Conservation (phyloP, 2,113 vertebrate species). For the Ictidomys tridecemlineatus region DNA sequence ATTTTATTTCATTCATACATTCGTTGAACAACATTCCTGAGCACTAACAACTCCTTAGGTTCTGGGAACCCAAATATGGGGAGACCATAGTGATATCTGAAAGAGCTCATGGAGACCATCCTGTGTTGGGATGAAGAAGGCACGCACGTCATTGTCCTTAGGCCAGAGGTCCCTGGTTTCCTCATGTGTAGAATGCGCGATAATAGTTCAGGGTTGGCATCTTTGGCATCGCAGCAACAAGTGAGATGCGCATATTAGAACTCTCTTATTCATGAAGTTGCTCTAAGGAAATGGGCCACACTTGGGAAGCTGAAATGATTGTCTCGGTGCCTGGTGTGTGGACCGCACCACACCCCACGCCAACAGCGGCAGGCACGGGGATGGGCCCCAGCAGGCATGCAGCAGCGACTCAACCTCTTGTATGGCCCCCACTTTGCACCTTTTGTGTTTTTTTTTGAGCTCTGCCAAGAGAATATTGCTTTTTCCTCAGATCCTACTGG, state of each 20-base stretch:
- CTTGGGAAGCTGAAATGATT: too few species aligned
- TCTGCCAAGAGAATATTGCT: fast-evolving
- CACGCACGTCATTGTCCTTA: too few species aligned
- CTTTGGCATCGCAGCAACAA: neutral
- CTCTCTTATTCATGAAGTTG: too few species aligned
- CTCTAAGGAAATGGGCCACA: neutral
- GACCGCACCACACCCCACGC: fast-evolving
- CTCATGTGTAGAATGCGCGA: fast-evolving
- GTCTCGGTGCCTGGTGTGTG: fast-evolving
- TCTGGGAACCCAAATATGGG: neutral
- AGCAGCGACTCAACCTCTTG: fast-evolving
- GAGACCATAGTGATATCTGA: fast-evolving
- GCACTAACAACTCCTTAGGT: fast-evolving
- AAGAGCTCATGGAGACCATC: neutral
- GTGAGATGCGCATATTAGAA: fast-evolving
- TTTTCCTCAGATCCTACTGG: neutral
- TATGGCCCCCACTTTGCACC: fast-evolving
- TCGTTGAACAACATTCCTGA: neutral
- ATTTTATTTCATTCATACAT: neutral
- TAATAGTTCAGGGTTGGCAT: neutral
- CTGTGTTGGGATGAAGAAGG: fast-evolving
- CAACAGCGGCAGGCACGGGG: fast-evolving
- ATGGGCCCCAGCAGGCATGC: fast-evolving
- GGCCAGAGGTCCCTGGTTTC: neutral
- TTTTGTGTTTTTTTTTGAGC: fast-evolving